phyloP scores from a whole-genome alignment of 2,888 invertebrate species.

The Cenopis cana region DNA sequence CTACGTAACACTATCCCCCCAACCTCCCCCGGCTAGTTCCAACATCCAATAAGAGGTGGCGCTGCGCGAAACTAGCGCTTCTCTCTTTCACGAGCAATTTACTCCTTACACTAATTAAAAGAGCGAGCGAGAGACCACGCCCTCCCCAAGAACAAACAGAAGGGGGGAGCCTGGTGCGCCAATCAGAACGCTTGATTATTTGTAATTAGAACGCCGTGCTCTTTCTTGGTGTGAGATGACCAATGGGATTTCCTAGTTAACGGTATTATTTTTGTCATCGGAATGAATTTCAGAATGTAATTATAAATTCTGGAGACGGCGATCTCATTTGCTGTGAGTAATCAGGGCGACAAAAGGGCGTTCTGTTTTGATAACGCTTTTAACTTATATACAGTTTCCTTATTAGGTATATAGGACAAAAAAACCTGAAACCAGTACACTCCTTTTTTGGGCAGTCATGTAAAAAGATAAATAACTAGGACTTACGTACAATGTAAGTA shows the following conservation, averaged over 20 bases:
- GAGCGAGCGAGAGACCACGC: slow-evolving; percentile 82
- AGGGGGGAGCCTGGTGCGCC: slow-evolving; percentile 75
- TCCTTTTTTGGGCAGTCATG: too few species aligned
- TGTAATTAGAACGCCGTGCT: slow-evolving; percentile 83
- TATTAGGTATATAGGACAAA: slow-evolving; percentile 16
- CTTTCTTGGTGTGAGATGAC: slow-evolving; percentile 79
- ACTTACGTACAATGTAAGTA: background rate
- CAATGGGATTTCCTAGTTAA: slow-evolving; percentile 79
- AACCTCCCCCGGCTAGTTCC: slow-evolving; percentile 69
- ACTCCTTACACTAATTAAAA: slow-evolving; percentile 86
- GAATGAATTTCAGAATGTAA: slow-evolving; percentile 67
- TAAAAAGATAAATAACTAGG: background rate
- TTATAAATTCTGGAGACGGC: slow-evolving; percentile 66
- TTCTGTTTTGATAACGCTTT: slow-evolving; percentile 53
- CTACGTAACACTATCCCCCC: slow-evolving; percentile 79
- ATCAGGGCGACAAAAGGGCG: slow-evolving; percentile 66
- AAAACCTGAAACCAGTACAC: too few species aligned
- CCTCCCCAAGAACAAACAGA: slow-evolving; percentile 81
- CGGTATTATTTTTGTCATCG: slow-evolving; percentile 64
- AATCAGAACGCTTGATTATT: slow-evolving; percentile 83
- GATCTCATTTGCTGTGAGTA: slow-evolving; percentile 67
- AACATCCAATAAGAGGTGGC: slow-evolving; percentile 83
- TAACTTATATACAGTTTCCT: slow-evolving; percentile 48
- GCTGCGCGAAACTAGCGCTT: slow-evolving; percentile 73
- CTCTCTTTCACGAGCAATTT: slow-evolving; percentile 84